Conservation (phyloP, 2,888 invertebrate species). For the Argyresthia goedartella region DNA sequence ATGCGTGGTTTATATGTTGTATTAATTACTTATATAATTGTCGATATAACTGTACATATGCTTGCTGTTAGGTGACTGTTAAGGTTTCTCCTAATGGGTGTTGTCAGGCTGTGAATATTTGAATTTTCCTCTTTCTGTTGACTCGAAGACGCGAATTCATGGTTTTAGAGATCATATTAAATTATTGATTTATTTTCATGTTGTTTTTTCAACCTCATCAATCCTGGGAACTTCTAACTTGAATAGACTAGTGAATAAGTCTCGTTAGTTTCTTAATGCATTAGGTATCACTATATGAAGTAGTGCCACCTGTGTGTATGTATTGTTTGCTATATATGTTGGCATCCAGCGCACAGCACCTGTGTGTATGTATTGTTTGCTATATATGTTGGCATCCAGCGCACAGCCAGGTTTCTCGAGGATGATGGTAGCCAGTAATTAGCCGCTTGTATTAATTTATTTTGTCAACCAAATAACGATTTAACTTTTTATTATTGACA, state of each 20-base stretch:
- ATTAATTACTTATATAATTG: neutral
- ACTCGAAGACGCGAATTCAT: too few relatives aligned
- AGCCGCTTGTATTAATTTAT: too few relatives aligned
- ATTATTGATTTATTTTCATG: constrained; percentile 1
- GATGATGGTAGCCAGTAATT: too few relatives aligned
- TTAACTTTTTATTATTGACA: too few relatives aligned
- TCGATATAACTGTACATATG: neutral
- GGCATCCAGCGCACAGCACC: too few relatives aligned
- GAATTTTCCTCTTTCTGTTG: constrained; percentile 21
- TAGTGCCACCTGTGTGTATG: neutral
- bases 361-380: neutral
- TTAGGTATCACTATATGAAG: neutral
- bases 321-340: too few relatives aligned
- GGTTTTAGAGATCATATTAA: constrained; percentile 1
- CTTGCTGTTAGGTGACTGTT: neutral
- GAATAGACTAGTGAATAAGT: neutral
- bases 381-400: too few relatives aligned
- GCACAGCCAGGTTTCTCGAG: too few relatives aligned
- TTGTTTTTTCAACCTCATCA: neutral
- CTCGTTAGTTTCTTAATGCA: neutral
- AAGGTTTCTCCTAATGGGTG: constrained; percentile 28
- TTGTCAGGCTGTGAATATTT: constrained; percentile 61
- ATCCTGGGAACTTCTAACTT: neutral
- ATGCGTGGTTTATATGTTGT: neutral
- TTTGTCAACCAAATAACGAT: too few relatives aligned